Evolutionary conservation across 1,140 invertebrate genomes (phyloP).

Genomic region (Drosophila micromelanica): DNA sequence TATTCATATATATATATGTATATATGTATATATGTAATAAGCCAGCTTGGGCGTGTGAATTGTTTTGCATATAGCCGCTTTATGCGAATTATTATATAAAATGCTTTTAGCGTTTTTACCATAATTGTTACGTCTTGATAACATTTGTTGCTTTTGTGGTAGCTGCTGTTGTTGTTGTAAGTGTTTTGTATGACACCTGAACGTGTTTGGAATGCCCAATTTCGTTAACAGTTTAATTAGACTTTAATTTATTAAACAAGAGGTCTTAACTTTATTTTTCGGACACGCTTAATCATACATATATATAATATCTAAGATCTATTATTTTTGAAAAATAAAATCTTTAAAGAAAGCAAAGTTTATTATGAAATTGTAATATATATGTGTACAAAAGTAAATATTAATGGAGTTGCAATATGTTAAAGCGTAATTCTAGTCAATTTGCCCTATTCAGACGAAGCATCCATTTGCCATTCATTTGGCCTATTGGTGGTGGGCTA

Average conservation of each 20-base stretch:
- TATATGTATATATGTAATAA: background rate
- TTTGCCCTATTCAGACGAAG: background rate
- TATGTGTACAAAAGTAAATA: background rate
- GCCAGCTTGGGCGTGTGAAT: slow-evolving; percentile 76
- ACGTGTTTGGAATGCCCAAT: slow-evolving; percentile 42
- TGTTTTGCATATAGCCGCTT: slow-evolving; percentile 40
- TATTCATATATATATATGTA: background rate
- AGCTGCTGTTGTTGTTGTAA: slow-evolving; percentile 10
- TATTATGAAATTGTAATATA: background rate
- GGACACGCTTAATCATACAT: too few species aligned
- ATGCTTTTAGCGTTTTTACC: slow-evolving; percentile 69
- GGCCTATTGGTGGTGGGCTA: too few species aligned
- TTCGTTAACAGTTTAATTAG: slow-evolving; percentile 1
- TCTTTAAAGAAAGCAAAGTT: too few species aligned
- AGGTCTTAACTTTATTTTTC: too few species aligned
- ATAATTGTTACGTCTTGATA: slow-evolving; percentile 70
- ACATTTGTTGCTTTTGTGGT: slow-evolving; percentile 24
- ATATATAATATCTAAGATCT: background rate
- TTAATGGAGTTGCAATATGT: background rate
- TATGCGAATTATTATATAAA: slow-evolving; percentile 69
- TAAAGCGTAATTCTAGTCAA: background rate
- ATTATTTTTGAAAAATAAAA: background rate
- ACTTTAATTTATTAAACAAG: too few species aligned
- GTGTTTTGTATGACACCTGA: slow-evolving; percentile 39
- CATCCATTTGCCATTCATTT: slow-evolving; percentile 12